Base-by-base conservation (phyloP, 2,888 invertebrate species). In the Apamea monoglypha region DNA sequence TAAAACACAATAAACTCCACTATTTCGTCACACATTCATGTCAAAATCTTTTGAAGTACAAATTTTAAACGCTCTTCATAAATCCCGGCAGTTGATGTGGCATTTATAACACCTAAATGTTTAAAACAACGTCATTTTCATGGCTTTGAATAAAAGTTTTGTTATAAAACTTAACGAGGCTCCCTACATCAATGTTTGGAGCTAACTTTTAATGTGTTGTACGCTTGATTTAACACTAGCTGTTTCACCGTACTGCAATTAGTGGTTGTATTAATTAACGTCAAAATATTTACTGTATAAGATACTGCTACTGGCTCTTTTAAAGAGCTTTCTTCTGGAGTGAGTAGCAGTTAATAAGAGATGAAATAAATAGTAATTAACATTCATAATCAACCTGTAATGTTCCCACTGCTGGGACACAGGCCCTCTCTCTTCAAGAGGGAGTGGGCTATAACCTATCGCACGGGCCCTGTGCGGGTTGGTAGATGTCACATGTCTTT, bases 1-100 rank as follows among this genome's bases (percentile, higher is more conserved):
- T 85, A 87, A 88, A 89, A 74, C 16, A 81, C 83, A 69, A 79
- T 88, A 82, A 88, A 85, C 56, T 12, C 32, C 6, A 50, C 47
- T 16, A 74, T 87, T 82, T 83, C 74, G 64, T 78, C 83, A 78
- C 74, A 61, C 2, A 18, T 64, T 36, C 80, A 44, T 14, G 44
- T 40, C 25, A 71, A 79, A 82, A 73, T 76, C 75, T 78, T 82
- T 81, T 88, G 76, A 83, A 70, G 66, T 66, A 74, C 53, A 66
- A 66, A 72, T 61, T 59, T 79, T 66, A 56, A 84, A 79, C 59
- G 36, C 21, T 47, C 63, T 75, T 76, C 82, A 72, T 89, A 88
- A 86, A 89, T 83, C 29, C 61, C 53, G 75, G 73, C 25, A 47
- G 72, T 67, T 78, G n/a, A 68, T 71, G 64, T 83, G 86, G 81